Evolutionary conservation across 2,113 vertebrate genomes (phyloP).

Genomic region (Ifrita kowaldi): DNA sequence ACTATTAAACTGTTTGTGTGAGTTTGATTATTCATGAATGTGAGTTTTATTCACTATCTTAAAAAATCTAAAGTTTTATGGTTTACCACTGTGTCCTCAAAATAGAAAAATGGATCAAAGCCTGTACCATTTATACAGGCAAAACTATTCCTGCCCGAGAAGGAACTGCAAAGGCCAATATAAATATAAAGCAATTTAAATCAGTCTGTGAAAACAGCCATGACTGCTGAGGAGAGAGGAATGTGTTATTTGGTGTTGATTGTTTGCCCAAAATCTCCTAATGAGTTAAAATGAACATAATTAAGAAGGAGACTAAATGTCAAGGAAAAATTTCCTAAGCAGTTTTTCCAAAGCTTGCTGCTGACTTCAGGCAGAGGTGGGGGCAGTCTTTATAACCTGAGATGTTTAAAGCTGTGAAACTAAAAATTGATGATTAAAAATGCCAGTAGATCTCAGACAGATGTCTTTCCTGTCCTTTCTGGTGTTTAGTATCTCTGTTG

Average conservation of each 20-base stretch:
- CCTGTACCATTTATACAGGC: neutral
- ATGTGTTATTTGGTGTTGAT: neutral
- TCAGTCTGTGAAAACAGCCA: neutral
- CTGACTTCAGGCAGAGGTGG: neutral
- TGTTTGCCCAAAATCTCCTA: neutral
- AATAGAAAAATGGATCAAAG: neutral
- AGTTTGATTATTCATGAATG: neutral
- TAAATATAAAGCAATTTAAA: conserved; percentile 29
- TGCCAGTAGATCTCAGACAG: neutral
- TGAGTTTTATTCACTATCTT: neutral
- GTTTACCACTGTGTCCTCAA: neutral
- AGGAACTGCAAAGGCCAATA: neutral
- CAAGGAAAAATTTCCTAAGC: neutral
- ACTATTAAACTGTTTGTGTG: neutral
- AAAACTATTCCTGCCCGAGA: neutral
- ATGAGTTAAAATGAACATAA: neutral
- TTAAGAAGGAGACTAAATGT: neutral
- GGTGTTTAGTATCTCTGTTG: neutral
- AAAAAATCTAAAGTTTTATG: neutral
- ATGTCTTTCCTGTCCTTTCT: neutral
- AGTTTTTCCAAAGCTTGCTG: neutral
- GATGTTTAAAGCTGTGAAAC: neutral
- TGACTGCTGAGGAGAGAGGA: neutral
- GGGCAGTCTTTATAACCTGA: neutral
- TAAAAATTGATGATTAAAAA: neutral